Percentiles rank a stretch among this genome's conserved stretches.
Conservation (phyloP, 2,113 vertebrate species). For the Clupea harengus region DNA sequence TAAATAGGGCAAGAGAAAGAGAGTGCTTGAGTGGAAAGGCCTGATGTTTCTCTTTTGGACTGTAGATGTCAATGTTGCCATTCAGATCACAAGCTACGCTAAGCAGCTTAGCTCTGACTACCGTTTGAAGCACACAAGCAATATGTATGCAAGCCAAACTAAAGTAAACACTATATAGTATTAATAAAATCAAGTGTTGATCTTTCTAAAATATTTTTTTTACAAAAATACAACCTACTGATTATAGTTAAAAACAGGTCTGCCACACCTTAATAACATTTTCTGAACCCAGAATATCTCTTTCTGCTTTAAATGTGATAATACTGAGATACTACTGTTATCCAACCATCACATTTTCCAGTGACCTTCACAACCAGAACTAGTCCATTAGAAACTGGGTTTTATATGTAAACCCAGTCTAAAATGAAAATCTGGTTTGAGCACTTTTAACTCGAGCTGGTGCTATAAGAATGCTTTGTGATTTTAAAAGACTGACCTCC, state of each 20-base stretch:
- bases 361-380: not conserved
- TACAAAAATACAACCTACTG: not conserved
- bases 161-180: not conserved
- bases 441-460: not conserved
- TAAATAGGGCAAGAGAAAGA: not conserved
- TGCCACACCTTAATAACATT: not conserved
- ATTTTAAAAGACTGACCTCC: not conserved
- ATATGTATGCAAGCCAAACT: not conserved
- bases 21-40: not conserved
- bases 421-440: not conserved
- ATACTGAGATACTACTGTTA: no score
- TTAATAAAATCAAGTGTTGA: no score
- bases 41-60: slow-evolving; percentile 2
- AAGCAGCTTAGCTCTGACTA: not conserved
- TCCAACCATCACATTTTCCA: not conserved
- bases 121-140: not conserved
- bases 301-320: not conserved
- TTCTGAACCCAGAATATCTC: not conserved
- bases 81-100: not conserved
- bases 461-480: not conserved
- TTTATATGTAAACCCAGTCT: not conserved
- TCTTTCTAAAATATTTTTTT: not conserved
- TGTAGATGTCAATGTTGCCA: slow-evolving; percentile 13
- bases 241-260: not conserved
- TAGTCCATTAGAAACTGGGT: not conserved